A percentile compares a stretch with the other conserved stretches of the same genome.
Evolutionary conservation across 2,888 invertebrate genomes (phyloP).

Genomic region (Hylaea fasciaria): DNA sequence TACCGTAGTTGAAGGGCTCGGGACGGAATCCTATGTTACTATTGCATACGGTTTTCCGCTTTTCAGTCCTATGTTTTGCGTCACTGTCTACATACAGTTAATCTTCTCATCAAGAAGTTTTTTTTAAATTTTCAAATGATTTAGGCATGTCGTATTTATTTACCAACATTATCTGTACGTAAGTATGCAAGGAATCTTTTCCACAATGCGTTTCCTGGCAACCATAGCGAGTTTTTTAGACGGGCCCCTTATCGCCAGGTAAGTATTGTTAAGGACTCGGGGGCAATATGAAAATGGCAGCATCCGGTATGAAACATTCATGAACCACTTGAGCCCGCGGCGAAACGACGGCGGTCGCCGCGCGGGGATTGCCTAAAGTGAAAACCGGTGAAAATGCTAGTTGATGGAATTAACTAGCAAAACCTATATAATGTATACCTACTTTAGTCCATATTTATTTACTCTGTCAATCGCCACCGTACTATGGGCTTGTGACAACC

Average conservation of each 20-base stretch:
- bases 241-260: conserved; percentile 33
- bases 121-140: too few relatives aligned
- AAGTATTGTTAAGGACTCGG: conserved; percentile 45
- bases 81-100: too few relatives aligned
- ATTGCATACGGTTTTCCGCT: conserved; percentile 4
- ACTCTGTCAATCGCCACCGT: too few relatives aligned
- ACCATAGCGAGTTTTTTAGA: not conserved
- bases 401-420: too few relatives aligned
- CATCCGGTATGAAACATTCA: conserved; percentile 63
- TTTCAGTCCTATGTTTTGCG: not conserved
- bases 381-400: conserved; percentile 35
- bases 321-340: conserved; percentile 49
- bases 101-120: too few relatives aligned
- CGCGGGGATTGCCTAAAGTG: not conserved
- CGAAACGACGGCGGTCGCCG: conserved; percentile 47
- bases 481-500: too few relatives aligned
- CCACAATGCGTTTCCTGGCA: conserved; percentile 7
- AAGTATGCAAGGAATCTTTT: not conserved
- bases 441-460: too few relatives aligned
- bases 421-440: too few relatives aligned
- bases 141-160: too few relatives aligned
- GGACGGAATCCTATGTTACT: not conserved
- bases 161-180: too few relatives aligned
- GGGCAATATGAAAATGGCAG: conserved; percentile 57
- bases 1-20: conserved; percentile 15